Conservation (phyloP, 64 coral and sea anemone genomes). For the Montipora efflorescens region DNA sequence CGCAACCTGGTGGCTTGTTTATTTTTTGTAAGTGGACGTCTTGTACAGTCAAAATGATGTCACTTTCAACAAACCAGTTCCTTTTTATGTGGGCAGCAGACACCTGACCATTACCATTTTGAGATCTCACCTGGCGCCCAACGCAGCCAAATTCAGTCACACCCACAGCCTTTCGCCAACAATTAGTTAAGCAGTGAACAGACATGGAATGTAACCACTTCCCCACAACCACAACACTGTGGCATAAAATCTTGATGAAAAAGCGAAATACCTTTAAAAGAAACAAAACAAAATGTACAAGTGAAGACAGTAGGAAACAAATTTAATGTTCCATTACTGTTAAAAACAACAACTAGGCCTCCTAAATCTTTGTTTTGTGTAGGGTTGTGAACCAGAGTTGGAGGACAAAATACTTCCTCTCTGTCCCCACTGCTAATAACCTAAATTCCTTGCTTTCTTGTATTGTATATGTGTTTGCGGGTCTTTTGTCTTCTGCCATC, state of each 20-base stretch:
- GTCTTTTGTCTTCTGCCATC: too few relatives aligned
- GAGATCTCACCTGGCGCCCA: not conserved
- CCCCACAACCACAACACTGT: slow-evolving; percentile 1
- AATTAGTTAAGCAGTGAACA: not conserved
- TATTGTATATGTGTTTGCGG: too few relatives aligned
- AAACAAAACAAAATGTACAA: not conserved
- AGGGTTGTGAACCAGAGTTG: not conserved
- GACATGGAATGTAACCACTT: slow-evolving; percentile 18
- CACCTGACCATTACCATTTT: not conserved
- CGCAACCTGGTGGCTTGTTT: too few relatives aligned
- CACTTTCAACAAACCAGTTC: not conserved
- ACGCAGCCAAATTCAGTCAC: not conserved
- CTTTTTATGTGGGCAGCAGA: not conserved
- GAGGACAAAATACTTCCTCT: not conserved
- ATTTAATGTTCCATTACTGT: not conserved
- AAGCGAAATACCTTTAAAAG: not conserved
- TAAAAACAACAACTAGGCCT: not conserved
- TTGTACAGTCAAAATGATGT: too few relatives aligned
- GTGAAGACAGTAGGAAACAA: not conserved
- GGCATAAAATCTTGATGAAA: slow-evolving; percentile 4
- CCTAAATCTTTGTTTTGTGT: not conserved
- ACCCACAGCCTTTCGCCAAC: not conserved
- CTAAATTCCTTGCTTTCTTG: too few relatives aligned
- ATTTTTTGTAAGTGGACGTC: too few relatives aligned
- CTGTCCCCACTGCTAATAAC: not conserved